Evolutionary conservation across 2,113 vertebrate species (phyloP), one percentile per base, ranked within the genome.

Genomic region (Mesocricetus auratus): DNA sequence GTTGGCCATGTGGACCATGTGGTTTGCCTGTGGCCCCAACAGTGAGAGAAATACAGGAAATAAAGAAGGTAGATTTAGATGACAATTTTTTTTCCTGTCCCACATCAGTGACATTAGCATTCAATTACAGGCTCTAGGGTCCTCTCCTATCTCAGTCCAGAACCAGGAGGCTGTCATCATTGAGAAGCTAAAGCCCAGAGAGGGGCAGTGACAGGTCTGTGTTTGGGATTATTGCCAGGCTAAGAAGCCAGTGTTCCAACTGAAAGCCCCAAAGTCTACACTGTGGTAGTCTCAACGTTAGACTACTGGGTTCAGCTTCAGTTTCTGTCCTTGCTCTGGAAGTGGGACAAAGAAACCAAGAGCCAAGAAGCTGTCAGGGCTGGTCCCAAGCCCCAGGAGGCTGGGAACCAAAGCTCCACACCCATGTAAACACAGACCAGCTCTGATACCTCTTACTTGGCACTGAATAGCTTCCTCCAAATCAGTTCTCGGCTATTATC

Each of bases 311-410:
- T 33, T 81, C 47, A 24, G 60, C n/a, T 89, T 97, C 26, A 4
- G 88, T 93, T 93, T 94, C 88, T 94, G 86, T 92, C 83, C 42
- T 88, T 93, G 93, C 69, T 86, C 94, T 92, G 91, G 88, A 97
- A 94, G 78, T 92, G 60, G 68, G 92, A 96, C 90, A 94, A 94
- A 97, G 60, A 74, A 95, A 16, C 29, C 89, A 71, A 56, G 87
- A 96, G 71, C 90, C 96, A 97, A 97, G 90, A 97, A 97, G 89
- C 91, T 97, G 97, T 96, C 96, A 86, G 94, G 81, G 95, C 96
- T 95, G 94, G 93, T 95, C 94, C 90, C 24, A 85, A 94, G 82
- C 86, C 86, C 92, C 53, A 75, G 93, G 62, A 97, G 96, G 95
- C 96, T 97, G 97, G 94, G 96, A 98, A 95, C 94, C 56, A 7